Evolutionary conservation across 2,888 invertebrate genomes (phyloP), one percentile per base, ranked within the genome.

Genomic region (Drosophila kuntzei): DNA sequence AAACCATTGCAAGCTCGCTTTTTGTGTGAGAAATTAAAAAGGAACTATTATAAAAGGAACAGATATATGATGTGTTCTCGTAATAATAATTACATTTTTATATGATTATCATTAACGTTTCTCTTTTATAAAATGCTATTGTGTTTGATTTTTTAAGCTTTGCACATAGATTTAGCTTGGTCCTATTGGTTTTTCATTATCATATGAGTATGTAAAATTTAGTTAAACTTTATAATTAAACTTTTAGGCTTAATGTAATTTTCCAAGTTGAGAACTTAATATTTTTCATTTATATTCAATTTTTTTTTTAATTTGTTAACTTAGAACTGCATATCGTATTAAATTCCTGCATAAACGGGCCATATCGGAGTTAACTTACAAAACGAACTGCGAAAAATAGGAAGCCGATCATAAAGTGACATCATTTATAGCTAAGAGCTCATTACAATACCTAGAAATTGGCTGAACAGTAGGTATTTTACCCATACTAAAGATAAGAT

Each of bases 1-100:
- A 90, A 90, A 90, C 90, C 90, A 89, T 90, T 89, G 83, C 89
- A 90, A 90, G 90, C 90, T 90, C 90, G 87, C 88, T 87, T 47
- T 27, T 47, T 47, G 75, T 68, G 63, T 77, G 50, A 8, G 58
- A 62, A 53, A 78, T 55, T 22, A 29, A 44, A 20, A 34, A 36
- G 16, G 22, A 39, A 47, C 5, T 8, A 11, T 36, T 9, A 55
- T 54, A 43, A 46, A 8, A 72, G 12, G 74, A 57, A 27, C 50
- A 36, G 50, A 36, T 59, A 41, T 29, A 41, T 29, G 50, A 71
- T 68, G 44, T 55, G 39, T 61, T 34, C 25, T 60, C 37, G 16
- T 20, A 59, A 67, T 53, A 51, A 41, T 66, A 64, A 27, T 46
- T 53, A 39, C 3, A 25, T 58, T 18, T 51, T 47, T 43, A 14